Conservation (phyloP, 2,797 vertebrate species). For the Myoxocephalus aenaeus region DNA sequence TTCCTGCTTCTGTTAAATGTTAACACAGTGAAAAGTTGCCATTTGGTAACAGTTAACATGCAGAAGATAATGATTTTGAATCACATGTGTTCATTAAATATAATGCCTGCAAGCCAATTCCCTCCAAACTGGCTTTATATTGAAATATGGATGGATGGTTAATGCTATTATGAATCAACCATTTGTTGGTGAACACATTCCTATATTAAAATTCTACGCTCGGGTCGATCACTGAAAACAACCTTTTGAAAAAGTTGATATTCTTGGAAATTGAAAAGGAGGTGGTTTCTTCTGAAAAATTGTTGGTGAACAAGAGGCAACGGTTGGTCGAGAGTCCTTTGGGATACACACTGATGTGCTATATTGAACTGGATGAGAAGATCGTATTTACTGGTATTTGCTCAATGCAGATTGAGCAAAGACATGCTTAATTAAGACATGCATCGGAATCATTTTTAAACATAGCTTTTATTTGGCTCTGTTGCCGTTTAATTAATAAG, state of each 20-base stretch:
- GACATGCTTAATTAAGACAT: neutral
- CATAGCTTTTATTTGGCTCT: neutral
- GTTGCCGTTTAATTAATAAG: neutral
- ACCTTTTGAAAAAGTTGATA: neutral
- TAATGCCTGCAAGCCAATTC: neutral
- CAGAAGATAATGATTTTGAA: neutral
- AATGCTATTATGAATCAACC: neutral
- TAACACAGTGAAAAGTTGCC: neutral
- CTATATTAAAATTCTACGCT: neutral
- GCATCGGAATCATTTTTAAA: slow-evolving; percentile 8
- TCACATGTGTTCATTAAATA: neutral
- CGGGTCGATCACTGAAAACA: no score
- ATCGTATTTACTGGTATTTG: neutral
- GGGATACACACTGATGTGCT: neutral
- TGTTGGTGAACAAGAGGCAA: neutral
- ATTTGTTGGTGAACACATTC: neutral
- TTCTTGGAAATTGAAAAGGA: neutral
- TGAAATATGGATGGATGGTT: neutral
- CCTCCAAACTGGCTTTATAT: neutral
- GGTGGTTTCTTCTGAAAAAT: neutral
- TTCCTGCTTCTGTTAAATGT: neutral
- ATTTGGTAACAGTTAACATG: neutral
- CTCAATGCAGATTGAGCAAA: neutral
- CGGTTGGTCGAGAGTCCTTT: neutral
- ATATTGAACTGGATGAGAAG: neutral